Evolutionary conservation across 2,797 vertebrate species (phyloP).

Genomic region (Pitangus sulphuratus): DNA sequence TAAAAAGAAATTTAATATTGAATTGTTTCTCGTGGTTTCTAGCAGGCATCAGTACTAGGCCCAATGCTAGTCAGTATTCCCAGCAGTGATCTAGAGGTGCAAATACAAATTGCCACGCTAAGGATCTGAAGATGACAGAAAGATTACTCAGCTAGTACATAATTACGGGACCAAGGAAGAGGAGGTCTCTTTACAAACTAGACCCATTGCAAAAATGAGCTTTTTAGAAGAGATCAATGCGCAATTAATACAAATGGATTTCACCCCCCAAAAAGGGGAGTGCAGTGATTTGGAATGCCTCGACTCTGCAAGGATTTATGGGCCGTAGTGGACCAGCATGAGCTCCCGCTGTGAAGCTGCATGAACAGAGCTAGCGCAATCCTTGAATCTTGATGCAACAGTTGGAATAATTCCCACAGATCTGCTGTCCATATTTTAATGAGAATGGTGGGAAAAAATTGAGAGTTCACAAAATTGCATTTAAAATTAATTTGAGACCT

Average conservation of each 20-base stretch:
- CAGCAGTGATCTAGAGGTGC: neutral
- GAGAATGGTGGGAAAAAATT: neutral
- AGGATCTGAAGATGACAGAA: neutral
- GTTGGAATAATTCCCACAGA: conserved; percentile 16
- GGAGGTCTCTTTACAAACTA: neutral
- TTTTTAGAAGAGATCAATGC: neutral
- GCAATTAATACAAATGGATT: neutral
- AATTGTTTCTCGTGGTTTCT: neutral
- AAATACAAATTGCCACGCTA: neutral
- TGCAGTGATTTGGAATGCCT: neutral
- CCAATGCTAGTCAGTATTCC: neutral
- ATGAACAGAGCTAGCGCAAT: neutral
- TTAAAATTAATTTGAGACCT: neutral
- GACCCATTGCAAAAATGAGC: neutral
- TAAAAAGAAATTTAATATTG: neutral
- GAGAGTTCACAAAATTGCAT: neutral
- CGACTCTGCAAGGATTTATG: neutral
- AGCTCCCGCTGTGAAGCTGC: neutral
- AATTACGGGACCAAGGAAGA: neutral
- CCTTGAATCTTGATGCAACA: neutral
- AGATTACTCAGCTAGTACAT: neutral
- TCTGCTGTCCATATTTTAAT: conserved; percentile 37
- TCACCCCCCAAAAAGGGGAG: neutral
- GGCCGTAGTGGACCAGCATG: neutral
- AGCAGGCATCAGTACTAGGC: neutral